These are phyloP conservation scores for Rhabdomys dilectus DNA, from an alignment of 2,113 vertebrate species.

Conservation along the genomic window DNA sequence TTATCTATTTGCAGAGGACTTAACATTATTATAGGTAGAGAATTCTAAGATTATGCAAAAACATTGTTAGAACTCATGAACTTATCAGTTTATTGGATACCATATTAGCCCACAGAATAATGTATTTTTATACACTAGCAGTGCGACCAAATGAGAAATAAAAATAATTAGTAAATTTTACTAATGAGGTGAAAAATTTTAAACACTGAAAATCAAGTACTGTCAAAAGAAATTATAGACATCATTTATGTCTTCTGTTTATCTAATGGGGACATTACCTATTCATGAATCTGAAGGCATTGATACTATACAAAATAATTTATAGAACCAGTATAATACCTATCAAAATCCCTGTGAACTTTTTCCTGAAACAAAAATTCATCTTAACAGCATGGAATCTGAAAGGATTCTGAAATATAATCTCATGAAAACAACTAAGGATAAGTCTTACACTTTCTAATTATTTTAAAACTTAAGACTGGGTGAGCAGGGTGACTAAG, in stretches of 20 bases:
- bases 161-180: conserved; percentile 8
- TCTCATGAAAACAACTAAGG: background rate
- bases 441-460: background rate
- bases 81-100: background rate
- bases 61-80: background rate
- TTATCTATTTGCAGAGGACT: background rate
- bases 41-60: background rate
- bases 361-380: conserved; percentile 25
- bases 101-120: background rate
- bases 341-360: background rate
- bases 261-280: background rate
- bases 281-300: background rate
- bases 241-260: background rate
- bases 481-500: background rate
- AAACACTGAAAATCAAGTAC: background rate
- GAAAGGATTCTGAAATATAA: background rate
- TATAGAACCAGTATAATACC: background rate
- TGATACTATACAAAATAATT: background rate
- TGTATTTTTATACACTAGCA: background rate
- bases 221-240: conserved; percentile 22
- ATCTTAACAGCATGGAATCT: background rate
- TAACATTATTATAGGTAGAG: background rate
- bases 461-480: conserved; percentile 20
- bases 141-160: background rate
- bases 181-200: background rate